Percentiles rank a stretch among this genome's conserved stretches.
Conservation (phyloP, 2,797 vertebrate species). For the Otolemur crassicaudatus region DNA sequence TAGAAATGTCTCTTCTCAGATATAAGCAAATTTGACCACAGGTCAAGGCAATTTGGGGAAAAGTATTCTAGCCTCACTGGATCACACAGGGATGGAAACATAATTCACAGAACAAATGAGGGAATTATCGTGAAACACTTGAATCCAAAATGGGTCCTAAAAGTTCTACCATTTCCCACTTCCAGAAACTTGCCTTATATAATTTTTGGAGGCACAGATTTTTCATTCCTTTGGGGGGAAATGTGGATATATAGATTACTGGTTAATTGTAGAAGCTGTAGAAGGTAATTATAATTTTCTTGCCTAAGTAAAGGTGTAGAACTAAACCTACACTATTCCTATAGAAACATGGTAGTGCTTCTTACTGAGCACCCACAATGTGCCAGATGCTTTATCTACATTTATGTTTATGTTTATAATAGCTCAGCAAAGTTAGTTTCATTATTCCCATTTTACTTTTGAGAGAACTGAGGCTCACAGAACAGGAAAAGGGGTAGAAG, state of each 20-base stretch:
- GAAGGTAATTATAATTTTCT: neutral
- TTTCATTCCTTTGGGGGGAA: neutral
- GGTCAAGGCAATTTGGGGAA: neutral
- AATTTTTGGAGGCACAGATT: neutral
- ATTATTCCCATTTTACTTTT: neutral
- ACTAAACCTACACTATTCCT: neutral
- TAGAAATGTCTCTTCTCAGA: neutral
- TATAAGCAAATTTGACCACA: neutral
- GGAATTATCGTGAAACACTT: neutral
- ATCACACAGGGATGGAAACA: neutral
- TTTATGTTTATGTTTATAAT: slow-evolving; percentile 10
- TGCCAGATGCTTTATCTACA: neutral
- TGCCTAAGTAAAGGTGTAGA: neutral
- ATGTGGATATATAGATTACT: neutral
- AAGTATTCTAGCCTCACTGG: neutral
- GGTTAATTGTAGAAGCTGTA: neutral
- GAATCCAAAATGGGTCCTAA: neutral
- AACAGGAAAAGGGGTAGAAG: neutral
- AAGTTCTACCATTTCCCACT: neutral
- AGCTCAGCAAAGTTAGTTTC: neutral
- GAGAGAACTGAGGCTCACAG: neutral
- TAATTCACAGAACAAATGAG: neutral
- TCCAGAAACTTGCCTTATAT: neutral
- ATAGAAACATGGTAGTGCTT: neutral
- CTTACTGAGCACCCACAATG: neutral